These are phyloP conservation scores for Melangyna quadrimaculata DNA, from an alignment of 2,888 invertebrate genomes.

Conservation along the genomic window DNA sequence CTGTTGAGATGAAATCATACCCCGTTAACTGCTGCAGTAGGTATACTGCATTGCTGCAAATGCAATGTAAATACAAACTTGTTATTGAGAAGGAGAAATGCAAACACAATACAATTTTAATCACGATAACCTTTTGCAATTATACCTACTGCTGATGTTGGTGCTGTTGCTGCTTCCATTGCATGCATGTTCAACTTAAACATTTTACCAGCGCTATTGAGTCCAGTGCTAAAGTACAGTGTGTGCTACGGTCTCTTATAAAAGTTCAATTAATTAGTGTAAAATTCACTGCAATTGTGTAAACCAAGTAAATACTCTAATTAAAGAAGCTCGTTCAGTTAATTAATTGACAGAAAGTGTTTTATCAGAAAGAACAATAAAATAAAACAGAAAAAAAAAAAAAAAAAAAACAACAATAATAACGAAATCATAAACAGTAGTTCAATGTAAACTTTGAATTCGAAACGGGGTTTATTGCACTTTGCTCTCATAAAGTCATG, in stretches of 20 bases:
- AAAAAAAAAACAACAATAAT: not conserved
- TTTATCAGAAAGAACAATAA: conserved; percentile 19
- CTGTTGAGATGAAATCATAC: conserved; percentile 51
- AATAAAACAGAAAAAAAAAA: not conserved
- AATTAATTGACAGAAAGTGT: conserved; percentile 61
- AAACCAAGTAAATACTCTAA: conserved; percentile 51
- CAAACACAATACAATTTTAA: conserved; percentile 58
- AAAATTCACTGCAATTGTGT: conserved; percentile 64
- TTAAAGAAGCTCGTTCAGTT: conserved; percentile 44
- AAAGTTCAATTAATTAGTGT: conserved; percentile 68
- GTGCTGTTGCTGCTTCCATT: conserved; percentile 10
- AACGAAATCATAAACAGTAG: conserved; percentile 23
- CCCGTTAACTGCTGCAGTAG: conserved; percentile 10
- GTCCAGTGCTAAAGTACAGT: conserved; percentile 10
- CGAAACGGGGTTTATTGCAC: conserved; percentile 42
- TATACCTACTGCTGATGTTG: not conserved
- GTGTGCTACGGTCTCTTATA: conserved; percentile 41
- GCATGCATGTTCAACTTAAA: conserved; percentile 61
- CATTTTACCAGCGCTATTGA: conserved; percentile 36
- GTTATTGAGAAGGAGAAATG: conserved; percentile 62
- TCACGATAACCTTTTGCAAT: conserved; percentile 68
- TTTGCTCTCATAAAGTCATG: conserved; percentile 48
- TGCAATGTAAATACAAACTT: conserved; percentile 58
- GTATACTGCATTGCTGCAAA: too few species aligned
- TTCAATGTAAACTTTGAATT: conserved; percentile 24